These are phyloP conservation scores for Coccyzus lansbergi DNA, from an alignment of 2,797 vertebrate genomes.

Conservation along the genomic window DNA sequence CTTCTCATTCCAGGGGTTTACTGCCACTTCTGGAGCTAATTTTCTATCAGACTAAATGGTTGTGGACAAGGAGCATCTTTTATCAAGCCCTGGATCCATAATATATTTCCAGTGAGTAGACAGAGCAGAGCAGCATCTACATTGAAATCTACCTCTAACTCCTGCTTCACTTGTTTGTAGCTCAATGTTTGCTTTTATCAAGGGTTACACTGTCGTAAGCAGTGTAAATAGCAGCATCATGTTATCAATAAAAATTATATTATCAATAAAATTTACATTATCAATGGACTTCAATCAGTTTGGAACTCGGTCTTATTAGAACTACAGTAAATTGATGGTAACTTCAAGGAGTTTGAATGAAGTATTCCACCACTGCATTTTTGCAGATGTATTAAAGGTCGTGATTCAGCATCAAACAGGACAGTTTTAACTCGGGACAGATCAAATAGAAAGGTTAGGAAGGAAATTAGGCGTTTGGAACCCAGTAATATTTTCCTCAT, in stretches of 20 bases:
- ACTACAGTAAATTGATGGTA: neutral
- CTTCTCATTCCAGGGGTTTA: neutral
- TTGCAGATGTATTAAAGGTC: neutral
- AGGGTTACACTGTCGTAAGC: neutral
- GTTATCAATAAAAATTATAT: neutral
- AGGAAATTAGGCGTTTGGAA: neutral
- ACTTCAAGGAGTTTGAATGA: neutral
- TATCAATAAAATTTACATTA: neutral
- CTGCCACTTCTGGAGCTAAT: neutral
- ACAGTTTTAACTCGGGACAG: neutral
- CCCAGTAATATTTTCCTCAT: neutral
- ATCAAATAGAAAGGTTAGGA: neutral
- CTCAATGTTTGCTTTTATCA: neutral
- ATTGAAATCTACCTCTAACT: neutral
- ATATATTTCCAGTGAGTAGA: neutral
- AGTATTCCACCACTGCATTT: neutral
- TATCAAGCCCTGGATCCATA: neutral
- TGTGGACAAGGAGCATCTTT: neutral
- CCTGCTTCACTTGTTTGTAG: neutral
- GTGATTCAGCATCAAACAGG: neutral
- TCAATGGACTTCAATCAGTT: neutral
- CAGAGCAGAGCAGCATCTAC: neutral
- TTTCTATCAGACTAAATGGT: neutral
- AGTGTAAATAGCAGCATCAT: neutral
- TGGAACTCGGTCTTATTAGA: neutral